These are phyloP conservation scores for Harpalus rufipes DNA, from an alignment of 2,888 invertebrate species.

Conservation along the genomic window DNA sequence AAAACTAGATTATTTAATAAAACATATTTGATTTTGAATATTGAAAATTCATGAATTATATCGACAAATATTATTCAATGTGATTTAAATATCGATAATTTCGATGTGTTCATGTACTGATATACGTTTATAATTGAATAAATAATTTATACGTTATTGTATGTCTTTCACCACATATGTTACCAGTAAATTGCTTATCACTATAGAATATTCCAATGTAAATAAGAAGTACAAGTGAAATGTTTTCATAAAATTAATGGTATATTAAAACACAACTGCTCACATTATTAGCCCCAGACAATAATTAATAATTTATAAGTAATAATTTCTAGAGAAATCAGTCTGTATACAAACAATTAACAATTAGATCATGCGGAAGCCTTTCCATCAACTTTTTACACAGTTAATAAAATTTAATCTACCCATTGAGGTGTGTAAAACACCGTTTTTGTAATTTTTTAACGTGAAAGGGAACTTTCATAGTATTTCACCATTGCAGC, in stretches of 20 bases:
- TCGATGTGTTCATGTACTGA: too few species aligned
- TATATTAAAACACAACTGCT: constrained; percentile 9
- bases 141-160: not conserved
- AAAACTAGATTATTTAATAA: not conserved
- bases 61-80: too few species aligned
- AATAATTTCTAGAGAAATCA: constrained; percentile 17
- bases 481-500: not conserved
- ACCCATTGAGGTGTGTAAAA: not conserved
- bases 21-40: too few species aligned
- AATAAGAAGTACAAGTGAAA: not conserved
- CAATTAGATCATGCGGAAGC: constrained; percentile 17
- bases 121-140: not conserved
- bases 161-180: constrained; percentile 9
- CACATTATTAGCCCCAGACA: not conserved
- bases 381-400: constrained; percentile 1
- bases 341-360: constrained; percentile 9
- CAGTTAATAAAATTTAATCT: constrained; percentile 4
- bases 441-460: not conserved
- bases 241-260: not conserved
- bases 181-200: constrained; percentile 57
- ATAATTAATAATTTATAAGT: constrained; percentile 1
- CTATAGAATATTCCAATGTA: constrained; percentile 46
- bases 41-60: too few species aligned
- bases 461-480: not conserved
- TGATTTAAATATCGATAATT: too few species aligned